Percentiles rank a stretch among this genome's conserved stretches.
Evolutionary conservation across 2,113 vertebrate genomes (phyloP).

Genomic region (Australoheros scitulus): DNA sequence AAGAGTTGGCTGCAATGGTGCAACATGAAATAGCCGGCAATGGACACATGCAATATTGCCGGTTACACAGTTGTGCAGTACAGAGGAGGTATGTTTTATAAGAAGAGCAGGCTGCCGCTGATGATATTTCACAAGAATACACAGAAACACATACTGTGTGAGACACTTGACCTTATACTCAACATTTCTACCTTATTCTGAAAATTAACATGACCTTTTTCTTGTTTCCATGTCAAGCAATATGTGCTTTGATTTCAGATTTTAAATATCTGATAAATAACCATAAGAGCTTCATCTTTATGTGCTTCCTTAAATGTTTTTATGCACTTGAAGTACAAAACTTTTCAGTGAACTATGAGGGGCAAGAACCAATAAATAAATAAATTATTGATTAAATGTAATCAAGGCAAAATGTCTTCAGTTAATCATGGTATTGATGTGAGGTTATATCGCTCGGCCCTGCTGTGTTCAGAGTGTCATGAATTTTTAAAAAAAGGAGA

Average conservation of each 20-base stretch:
- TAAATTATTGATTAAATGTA: no score
- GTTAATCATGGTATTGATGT: no score
- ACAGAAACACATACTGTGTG: not conserved
- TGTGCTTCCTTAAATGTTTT: no score
- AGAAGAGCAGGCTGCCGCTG: not conserved
- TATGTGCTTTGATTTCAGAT: not conserved
- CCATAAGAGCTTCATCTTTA: no score
- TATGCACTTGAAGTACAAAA: not conserved
- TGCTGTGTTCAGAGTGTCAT: no score
- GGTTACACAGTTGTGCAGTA: not conserved
- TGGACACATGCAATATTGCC: not conserved
- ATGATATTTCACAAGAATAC: not conserved
- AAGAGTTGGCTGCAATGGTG: not conserved
- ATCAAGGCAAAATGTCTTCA: no score
- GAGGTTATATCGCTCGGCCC: no score
- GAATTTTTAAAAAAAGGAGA: not conserved
- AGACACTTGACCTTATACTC: no score
- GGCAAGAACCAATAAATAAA: not conserved
- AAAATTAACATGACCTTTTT: not conserved
- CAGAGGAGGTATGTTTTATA: not conserved
- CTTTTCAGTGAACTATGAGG: not conserved
- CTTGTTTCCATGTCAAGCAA: not conserved
- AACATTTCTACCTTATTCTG: no score
- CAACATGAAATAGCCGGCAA: not conserved
- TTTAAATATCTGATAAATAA: no score